Conservation (phyloP, 2,888 invertebrate genomes). For the Atrina japonica region DNA sequence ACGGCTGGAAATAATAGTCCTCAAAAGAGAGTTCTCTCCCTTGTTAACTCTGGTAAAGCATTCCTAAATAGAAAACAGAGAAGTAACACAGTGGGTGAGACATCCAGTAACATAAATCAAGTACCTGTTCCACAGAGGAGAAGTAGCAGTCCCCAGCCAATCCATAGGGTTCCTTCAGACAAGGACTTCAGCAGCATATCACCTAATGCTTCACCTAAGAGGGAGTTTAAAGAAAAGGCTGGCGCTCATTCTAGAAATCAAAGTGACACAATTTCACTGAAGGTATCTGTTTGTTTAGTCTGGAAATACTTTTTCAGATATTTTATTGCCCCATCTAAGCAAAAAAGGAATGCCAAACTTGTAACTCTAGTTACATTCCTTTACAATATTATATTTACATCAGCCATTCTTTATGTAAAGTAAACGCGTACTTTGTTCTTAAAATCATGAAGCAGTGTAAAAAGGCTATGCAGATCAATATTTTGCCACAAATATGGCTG, state of each 20-base stretch:
- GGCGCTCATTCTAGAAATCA: conserved; percentile 41
- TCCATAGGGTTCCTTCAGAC: conserved; percentile 14
- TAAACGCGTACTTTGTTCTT: no score
- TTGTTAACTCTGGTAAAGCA: conserved; percentile 42
- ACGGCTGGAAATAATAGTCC: conserved; percentile 29
- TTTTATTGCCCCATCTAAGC: background rate
- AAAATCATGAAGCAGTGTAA: no score
- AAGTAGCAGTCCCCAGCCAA: conserved; percentile 11
- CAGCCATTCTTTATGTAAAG: no score
- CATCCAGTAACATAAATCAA: background rate
- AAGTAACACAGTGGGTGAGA: conserved; percentile 32
- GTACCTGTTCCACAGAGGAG: background rate
- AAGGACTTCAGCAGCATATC: conserved; percentile 15
- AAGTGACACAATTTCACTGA: conserved; percentile 61
- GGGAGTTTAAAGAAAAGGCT: background rate
- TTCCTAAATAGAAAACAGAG: conserved; percentile 34
- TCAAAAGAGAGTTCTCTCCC: conserved; percentile 35
- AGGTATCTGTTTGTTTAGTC: conserved; percentile 32
- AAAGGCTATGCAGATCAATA: no score
- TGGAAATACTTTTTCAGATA: background rate
- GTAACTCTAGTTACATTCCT: no score
- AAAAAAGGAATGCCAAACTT: background rate
- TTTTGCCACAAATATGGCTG: no score
- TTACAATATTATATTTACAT: no score
- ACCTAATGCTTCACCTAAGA: conserved; percentile 16